Conservation (phyloP, 2,797 vertebrate species). For the Tenualosa ilisha region DNA sequence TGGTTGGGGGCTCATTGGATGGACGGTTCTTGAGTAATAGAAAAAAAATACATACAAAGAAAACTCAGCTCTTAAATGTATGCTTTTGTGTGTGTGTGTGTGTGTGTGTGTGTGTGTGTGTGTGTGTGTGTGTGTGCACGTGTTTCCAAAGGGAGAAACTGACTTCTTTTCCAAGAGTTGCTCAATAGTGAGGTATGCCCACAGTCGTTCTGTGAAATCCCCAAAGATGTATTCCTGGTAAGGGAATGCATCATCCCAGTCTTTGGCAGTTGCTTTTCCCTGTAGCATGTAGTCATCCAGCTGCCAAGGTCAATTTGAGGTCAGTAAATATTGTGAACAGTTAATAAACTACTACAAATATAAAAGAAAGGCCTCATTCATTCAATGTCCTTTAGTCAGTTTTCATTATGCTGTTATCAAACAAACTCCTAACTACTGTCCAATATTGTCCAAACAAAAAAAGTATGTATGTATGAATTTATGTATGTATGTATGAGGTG, state of each 20-base stretch:
- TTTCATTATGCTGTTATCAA: too few relatives aligned
- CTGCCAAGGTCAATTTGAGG: conserved; percentile 26
- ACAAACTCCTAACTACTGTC: neutral
- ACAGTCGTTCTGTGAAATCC: conserved; percentile 87
- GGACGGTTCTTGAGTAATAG: too few relatives aligned
- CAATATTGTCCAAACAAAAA: neutral
- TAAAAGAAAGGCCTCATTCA: too few relatives aligned
- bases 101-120: too few relatives aligned
- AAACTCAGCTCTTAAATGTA: too few relatives aligned
- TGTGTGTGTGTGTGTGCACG: too few relatives aligned
- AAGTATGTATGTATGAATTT: neutral
- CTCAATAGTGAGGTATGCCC: conserved; percentile 91
- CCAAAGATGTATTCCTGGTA: conserved; percentile 85
- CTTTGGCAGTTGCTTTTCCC: conserved; percentile 55
- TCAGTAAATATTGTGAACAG: neutral
- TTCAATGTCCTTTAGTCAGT: too few relatives aligned
- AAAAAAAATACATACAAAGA: too few relatives aligned
- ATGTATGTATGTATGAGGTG: too few relatives aligned
- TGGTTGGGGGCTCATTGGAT: too few relatives aligned
- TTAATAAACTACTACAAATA: neutral
- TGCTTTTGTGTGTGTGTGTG: neutral
- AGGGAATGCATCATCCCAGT: conserved; percentile 74
- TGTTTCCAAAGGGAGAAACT: neutral
- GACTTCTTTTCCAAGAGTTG: conserved; percentile 83
- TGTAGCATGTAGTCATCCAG: conserved; percentile 53